A percentile compares a stretch with the other conserved stretches of the same genome.
Evolutionary conservation across 2,888 invertebrate genomes (phyloP).

Genomic region (Diarsia brunnea): DNA sequence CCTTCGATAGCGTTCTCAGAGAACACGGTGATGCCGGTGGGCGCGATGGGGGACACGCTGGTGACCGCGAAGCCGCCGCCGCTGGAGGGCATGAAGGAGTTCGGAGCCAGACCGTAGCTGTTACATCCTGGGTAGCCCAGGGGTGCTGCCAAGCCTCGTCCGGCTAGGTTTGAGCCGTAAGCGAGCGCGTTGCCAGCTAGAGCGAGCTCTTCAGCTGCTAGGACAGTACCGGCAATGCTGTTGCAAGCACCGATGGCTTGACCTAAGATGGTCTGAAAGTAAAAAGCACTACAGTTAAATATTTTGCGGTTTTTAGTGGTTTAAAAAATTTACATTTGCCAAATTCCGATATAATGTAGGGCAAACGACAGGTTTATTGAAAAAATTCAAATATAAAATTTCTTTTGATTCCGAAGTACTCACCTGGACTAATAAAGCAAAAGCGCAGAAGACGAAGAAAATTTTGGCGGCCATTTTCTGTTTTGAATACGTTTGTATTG

Average conservation of each 20-base stretch:
- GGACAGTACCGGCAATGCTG: conserved; percentile 9
- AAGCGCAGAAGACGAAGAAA: conserved; percentile 45
- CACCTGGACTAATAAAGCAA: conserved; percentile 45
- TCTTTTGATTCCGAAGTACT: too few species aligned
- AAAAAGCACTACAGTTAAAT: background rate
- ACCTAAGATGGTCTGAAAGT: conserved; percentile 49
- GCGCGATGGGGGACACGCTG: conserved; percentile 70
- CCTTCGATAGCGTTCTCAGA: conserved; percentile 77
- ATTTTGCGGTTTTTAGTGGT: background rate
- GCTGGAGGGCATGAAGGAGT: conserved; percentile 45
- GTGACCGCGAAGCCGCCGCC: conserved; percentile 68
- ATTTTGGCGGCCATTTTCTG: conserved; percentile 48
- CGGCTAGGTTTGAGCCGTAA: conserved; percentile 42
- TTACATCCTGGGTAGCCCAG: conserved; percentile 18
- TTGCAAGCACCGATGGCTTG: conserved; percentile 54
- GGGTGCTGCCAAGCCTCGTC: conserved; percentile 10
- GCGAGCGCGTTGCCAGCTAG: conserved; percentile 39
- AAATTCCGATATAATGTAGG: background rate
- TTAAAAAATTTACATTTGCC: background rate
- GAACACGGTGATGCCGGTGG: conserved; percentile 71
- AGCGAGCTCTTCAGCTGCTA: conserved; percentile 58
- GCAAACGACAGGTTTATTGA: background rate
- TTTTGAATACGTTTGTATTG: conserved; percentile 15
- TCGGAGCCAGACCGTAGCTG: conserved; percentile 28
- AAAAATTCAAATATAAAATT: too few species aligned